Percentiles rank a stretch among this genome's conserved stretches.
Evolutionary conservation across 2,113 vertebrate genomes (phyloP).

Genomic region (Dolichallabes microphthalmus): DNA sequence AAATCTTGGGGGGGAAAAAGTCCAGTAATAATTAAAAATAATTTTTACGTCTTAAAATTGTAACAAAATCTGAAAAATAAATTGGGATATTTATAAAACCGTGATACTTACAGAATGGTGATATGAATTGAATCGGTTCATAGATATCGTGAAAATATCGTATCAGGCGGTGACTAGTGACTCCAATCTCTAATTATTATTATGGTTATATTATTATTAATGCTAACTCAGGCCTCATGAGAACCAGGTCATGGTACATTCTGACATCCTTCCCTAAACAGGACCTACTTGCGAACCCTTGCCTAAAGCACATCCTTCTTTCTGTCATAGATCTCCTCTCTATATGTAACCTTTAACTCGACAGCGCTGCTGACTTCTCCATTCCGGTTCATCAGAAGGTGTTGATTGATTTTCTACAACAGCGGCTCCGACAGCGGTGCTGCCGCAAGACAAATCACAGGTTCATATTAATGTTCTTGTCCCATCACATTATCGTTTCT

Average conservation of each 20-base stretch:
- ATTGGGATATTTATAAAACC: no score
- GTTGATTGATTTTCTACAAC: neutral
- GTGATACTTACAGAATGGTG: no score
- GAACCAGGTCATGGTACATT: neutral
- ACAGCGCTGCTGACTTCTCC: neutral
- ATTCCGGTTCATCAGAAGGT: conserved; percentile 6
- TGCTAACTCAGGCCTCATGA: neutral
- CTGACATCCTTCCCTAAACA: neutral
- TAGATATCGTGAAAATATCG: no score
- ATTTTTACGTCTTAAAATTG: no score
- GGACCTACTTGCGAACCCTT: neutral
- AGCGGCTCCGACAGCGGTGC: neutral
- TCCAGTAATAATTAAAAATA: no score
- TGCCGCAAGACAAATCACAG: neutral
- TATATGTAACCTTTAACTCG: neutral
- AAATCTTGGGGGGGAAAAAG: no score
- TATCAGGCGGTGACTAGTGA: no score
- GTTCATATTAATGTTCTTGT: neutral
- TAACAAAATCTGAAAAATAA: no score
- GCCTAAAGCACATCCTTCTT: neutral
- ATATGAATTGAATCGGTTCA: no score
- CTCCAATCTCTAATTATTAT: no score
- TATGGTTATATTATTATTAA: neutral
- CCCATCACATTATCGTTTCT: neutral
- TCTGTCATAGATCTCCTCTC: neutral